Conservation (phyloP, 1,140 invertebrate genomes). For the Sweltsa coloradensis region DNA sequence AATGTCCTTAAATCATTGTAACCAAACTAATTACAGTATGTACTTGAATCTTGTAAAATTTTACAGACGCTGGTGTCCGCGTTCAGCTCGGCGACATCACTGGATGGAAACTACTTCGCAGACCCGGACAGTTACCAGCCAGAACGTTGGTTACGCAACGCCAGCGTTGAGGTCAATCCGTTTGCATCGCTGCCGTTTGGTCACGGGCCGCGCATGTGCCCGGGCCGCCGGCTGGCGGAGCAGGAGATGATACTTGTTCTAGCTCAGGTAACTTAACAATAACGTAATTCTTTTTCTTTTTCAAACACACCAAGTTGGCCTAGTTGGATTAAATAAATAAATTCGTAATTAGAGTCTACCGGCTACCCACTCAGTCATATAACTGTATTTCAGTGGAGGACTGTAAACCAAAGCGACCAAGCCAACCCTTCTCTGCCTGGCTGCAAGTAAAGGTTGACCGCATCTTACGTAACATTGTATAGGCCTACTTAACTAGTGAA, state of each 20-base stretch:
- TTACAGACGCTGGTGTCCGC: conserved; percentile 33
- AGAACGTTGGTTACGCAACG: conserved; percentile 35
- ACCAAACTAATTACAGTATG: too few species aligned
- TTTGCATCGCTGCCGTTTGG: conserved; percentile 29
- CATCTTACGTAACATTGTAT: too few species aligned
- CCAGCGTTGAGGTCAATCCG: conserved; percentile 15
- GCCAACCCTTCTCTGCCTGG: too few species aligned
- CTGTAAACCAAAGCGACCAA: too few species aligned
- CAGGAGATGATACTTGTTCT: conserved; percentile 23
- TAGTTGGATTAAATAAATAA: too few species aligned
- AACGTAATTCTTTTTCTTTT: background rate
- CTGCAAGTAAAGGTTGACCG: too few species aligned
- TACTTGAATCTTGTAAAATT: conserved; percentile 11
- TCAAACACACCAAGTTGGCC: too few species aligned
- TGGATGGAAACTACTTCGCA: conserved; percentile 31
- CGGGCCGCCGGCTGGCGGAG: conserved; percentile 29
- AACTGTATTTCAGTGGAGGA: too few species aligned
- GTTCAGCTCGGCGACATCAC: conserved; percentile 30
- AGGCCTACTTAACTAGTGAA: too few species aligned
- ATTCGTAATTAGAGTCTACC: too few species aligned
- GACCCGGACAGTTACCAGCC: conserved; percentile 30
- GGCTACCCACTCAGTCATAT: too few species aligned
- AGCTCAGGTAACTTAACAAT: conserved; percentile 1
- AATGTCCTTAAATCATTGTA: too few species aligned
- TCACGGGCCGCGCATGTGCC: conserved; percentile 29